Evolutionary conservation across 2,797 vertebrate species (phyloP).

Genomic region (Oryzias sinensis): DNA sequence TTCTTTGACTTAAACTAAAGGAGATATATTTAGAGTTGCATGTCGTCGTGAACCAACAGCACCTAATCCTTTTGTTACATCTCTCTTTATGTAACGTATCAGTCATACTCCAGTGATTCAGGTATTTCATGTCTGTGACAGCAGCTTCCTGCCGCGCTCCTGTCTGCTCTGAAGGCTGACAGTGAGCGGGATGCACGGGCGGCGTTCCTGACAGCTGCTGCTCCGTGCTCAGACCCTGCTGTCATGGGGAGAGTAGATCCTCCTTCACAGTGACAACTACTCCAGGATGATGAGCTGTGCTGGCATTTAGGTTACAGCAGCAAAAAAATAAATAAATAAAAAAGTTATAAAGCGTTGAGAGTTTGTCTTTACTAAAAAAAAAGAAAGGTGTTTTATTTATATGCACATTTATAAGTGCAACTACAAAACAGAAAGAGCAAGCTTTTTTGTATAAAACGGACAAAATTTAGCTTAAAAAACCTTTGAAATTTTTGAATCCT

Average conservation of each 20-base stretch:
- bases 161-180: constrained; percentile 27
- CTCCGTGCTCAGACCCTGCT: constrained; percentile 21
- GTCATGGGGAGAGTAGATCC: constrained; percentile 10
- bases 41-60: no score
- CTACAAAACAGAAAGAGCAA: no score
- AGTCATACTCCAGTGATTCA: constrained; percentile 3
- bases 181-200: constrained; percentile 43
- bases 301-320: constrained; percentile 1
- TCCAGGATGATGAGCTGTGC: not conserved
- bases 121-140: constrained; percentile 12
- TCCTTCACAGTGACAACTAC: constrained; percentile 10
- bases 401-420: no score
- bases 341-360: no score
- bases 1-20: no score
- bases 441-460: no score
- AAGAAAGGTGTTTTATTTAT: no score
- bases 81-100: not conserved
- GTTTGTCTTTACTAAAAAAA: no score
- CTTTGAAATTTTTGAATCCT: no score
- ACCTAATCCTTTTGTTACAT: constrained; percentile 6
- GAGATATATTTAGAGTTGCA: no score
- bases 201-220: constrained; percentile 21
- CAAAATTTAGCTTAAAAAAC: no score
- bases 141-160: not conserved
- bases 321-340: not conserved